A percentile compares a stretch with the other conserved stretches of the same genome.
Conservation (phyloP, 2,888 invertebrate species). For the Pterobdella sp. region DNA sequence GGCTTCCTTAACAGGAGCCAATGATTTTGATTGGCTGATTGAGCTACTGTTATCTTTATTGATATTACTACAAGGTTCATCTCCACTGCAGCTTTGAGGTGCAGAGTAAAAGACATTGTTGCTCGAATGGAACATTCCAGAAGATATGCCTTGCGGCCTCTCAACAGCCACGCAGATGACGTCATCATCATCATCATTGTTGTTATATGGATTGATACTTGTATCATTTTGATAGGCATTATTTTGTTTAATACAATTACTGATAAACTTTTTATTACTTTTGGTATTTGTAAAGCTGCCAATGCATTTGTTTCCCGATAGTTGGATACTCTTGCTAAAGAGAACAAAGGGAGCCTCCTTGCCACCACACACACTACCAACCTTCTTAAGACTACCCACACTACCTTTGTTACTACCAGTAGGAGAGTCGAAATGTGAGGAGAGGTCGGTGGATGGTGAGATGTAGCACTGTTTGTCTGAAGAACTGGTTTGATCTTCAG, state of each 20-base stretch:
- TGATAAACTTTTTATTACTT: neutral
- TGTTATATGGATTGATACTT: neutral
- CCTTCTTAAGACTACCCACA: neutral
- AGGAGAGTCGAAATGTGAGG: neutral
- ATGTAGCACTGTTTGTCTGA: neutral
- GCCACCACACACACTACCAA: too few species aligned
- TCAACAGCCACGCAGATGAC: neutral
- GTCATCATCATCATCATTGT: conserved; percentile 5
- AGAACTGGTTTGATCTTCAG: neutral
- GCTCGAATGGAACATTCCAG: too few species aligned
- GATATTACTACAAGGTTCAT: too few species aligned
- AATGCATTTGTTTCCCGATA: neutral
- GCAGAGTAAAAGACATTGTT: neutral
- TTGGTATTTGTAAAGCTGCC: neutral
- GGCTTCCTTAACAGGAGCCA: neutral
- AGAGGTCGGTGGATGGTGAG: neutral
- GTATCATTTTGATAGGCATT: neutral
- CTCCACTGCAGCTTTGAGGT: too few species aligned
- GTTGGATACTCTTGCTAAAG: neutral
- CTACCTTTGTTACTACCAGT: neutral
- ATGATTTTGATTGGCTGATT: neutral
- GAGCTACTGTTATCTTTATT: neutral
- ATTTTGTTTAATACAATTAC: neutral
- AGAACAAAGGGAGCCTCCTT: conserved; percentile 13
- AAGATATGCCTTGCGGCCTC: too few species aligned